Base-by-base conservation (phyloP, 2,113 vertebrate genomes). In the Martes martes region DNA sequence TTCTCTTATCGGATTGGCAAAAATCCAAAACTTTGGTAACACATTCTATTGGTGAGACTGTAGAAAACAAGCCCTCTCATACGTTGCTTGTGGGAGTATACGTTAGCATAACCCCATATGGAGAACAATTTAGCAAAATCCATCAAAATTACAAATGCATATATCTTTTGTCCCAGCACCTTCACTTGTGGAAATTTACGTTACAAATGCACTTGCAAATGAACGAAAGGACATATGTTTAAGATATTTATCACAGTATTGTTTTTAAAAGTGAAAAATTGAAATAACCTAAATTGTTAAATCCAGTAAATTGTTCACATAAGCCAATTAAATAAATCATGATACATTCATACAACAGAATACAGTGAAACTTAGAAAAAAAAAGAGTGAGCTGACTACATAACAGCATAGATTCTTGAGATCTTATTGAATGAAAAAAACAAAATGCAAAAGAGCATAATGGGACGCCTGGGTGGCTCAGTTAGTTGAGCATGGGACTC, bases 51-150 rank as follows among this genome's bases (percentile, higher is more conserved):
- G 94, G 73, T 59, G 52, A 94, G 81, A 39, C 84, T 96, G 39
- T 85, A 91, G 52, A 85, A 95, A 96, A 95, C 14, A 87, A 47
- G 19, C 89, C 42, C 7, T 95, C 81, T 95, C 57, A 24, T n/a
- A 91, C 76, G 0, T 88, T 59, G 76, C 94, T 93, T 93, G 78
- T 97, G 92, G 97, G 93, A 96, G 65, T 97, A 50, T 89, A 97
- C 97, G 96, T 98, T 98, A 98, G 94, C 81, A 74, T 93, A 98
- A 96, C 93, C 94, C 95, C 98, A 98, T 96, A 98, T 97, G 97
- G 97, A 97, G 81, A 96, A 91, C 78, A 97, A 93, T 96, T 94
- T 96, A 97, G 82, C 81, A 97, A 96, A 97, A 97, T 98, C 97
- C 86, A 98, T 98, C 97, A 98, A 97, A 97, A 96, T 98, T 97